Percentiles rank a stretch among this genome's conserved stretches.
phyloP scores from a whole-genome alignment of 2,113 vertebrate species.

The Propithecus coquereli region DNA sequence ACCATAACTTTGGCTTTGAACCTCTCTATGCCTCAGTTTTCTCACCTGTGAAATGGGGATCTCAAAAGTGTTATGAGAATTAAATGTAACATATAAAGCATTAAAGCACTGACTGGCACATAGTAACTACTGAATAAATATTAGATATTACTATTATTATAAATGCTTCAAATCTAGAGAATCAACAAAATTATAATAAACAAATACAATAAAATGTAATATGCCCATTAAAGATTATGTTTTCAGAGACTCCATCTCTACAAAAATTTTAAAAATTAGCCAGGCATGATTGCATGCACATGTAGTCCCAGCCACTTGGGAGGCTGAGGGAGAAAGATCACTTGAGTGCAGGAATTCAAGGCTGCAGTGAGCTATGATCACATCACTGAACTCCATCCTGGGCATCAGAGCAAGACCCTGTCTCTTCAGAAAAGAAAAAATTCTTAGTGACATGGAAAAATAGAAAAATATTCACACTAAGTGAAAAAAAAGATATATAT shows the following conservation, averaged over 20 bases:
- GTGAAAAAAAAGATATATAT: not conserved
- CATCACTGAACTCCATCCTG: too few relatives aligned
- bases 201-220: not conserved
- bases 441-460: not conserved
- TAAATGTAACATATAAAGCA: not conserved
- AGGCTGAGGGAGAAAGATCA: too few relatives aligned
- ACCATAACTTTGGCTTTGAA: not conserved
- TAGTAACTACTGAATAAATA: not conserved
- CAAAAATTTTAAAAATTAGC: too few relatives aligned
- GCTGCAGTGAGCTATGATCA: too few relatives aligned
- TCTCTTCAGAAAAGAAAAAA: not conserved
- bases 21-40: not conserved
- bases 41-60: not conserved
- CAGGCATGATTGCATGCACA: too few relatives aligned
- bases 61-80: not conserved
- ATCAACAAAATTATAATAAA: slow-evolving; percentile 27
- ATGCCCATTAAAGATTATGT: not conserved
- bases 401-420: too few relatives aligned
- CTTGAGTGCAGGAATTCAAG: too few relatives aligned
- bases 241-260: not conserved
- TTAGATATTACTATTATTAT: not conserved
- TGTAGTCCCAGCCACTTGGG: too few relatives aligned
- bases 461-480: not conserved
- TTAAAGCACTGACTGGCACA: not conserved
- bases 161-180: not conserved